Conservation (phyloP, 2,113 vertebrate species). For the Verasper variegatus region DNA sequence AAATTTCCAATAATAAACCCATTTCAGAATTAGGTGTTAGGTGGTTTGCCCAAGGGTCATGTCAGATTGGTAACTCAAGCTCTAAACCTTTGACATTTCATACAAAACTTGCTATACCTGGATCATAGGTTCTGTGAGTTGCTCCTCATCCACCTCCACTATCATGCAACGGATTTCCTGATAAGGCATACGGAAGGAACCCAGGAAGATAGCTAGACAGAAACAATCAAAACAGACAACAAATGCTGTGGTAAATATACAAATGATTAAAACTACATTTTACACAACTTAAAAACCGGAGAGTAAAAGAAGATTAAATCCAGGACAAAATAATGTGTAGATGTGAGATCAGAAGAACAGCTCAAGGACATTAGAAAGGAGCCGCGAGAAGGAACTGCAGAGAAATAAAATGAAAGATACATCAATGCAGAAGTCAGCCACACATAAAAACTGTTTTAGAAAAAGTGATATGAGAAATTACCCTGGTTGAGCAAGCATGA, state of each 20-base stretch:
- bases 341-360: background rate
- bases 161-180: conserved; percentile 93
- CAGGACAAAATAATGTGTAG: background rate
- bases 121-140: conserved; percentile 94
- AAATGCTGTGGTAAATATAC: background rate
- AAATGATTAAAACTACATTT: background rate
- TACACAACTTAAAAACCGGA: no score
- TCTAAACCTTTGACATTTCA: background rate
- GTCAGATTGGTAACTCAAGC: background rate
- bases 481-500: conserved; percentile 19
- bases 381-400: background rate
- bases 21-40: background rate
- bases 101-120: conserved; percentile 83
- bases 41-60: background rate
- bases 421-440: conserved; percentile 2
- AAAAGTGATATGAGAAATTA: conserved; percentile 21
- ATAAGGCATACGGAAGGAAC: conserved; percentile 95
- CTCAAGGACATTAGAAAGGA: background rate
- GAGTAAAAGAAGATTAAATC: background rate
- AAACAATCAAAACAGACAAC: conserved; percentile 7
- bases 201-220: conserved; percentile 92
- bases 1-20: background rate
- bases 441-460: conserved; percentile 25
- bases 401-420: background rate
- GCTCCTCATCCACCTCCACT: conserved; percentile 94